Conservation (phyloP, 1,140 invertebrate genomes). For the Hydropsyche tenuis region DNA sequence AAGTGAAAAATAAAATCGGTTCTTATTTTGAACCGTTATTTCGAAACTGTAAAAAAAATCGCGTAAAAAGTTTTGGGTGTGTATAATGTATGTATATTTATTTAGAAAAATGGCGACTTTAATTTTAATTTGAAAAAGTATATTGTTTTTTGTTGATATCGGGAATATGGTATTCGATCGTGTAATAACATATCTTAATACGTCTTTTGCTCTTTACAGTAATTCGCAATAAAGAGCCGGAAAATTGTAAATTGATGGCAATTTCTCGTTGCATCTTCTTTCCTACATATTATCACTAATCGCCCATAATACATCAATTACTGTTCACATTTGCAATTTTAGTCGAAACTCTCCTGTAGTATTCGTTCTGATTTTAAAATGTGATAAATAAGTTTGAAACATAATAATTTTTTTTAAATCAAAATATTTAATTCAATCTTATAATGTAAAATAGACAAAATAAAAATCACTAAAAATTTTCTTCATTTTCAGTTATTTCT, state of each 20-base stretch:
- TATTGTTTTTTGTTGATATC: too few relatives aligned
- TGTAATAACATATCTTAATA: not conserved
- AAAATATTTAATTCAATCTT: not conserved
- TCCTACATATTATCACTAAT: not conserved
- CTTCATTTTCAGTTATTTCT: conserved; percentile 56
- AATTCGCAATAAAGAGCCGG: conserved; percentile 31
- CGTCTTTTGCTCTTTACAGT: not conserved
- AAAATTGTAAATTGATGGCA: conserved; percentile 29
- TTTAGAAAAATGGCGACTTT: too few relatives aligned
- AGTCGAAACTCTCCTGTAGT: too few relatives aligned
- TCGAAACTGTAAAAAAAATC: too few relatives aligned
- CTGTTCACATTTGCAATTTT: not conserved
- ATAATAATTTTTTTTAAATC: too few relatives aligned
- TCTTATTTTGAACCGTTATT: too few relatives aligned
- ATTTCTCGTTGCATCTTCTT: conserved; percentile 1
- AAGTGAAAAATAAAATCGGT: too few relatives aligned
- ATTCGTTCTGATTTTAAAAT: too few relatives aligned
- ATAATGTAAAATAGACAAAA: not conserved
- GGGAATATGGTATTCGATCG: not conserved
- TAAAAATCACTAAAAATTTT: conserved; percentile 25
- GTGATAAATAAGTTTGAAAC: too few relatives aligned
- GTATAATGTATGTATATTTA: too few relatives aligned
- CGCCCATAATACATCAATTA: not conserved
- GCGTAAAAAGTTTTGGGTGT: too few relatives aligned
- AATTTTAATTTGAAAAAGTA: too few relatives aligned